Evolutionary conservation across 35 echinoderm and acorn worm species (phyloP).

Genomic region (Apostichopus parvimensis): DNA sequence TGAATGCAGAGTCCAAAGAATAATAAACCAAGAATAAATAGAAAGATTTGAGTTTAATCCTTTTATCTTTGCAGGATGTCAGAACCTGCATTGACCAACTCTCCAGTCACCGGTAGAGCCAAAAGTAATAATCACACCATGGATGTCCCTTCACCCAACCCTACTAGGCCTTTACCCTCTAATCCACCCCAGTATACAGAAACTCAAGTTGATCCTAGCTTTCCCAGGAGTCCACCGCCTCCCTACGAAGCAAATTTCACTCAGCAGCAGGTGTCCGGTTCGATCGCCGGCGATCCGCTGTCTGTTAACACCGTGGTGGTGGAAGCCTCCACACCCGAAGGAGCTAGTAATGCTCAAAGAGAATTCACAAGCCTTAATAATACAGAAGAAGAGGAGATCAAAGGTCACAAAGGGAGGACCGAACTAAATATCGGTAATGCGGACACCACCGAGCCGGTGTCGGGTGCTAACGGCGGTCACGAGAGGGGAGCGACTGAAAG

Average conservation of each 20-base stretch:
- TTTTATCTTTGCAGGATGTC: slow-evolving; percentile 6
- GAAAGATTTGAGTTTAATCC: neutral
- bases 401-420: slow-evolving; percentile 4
- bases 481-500: neutral
- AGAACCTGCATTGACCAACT: slow-evolving; percentile 23
- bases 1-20: no score
- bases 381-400: neutral
- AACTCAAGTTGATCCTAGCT: slow-evolving; percentile 40
- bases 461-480: neutral
- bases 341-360: neutral
- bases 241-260: slow-evolving; percentile 51
- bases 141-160: neutral
- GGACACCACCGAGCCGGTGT: neutral
- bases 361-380: slow-evolving; percentile 9
- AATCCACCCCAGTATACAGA: slow-evolving; percentile 36
- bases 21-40: no score
- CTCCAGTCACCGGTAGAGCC: neutral
- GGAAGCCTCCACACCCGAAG: neutral
- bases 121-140: neutral
- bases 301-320: neutral
- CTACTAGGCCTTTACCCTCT: neutral
- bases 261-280: neutral
- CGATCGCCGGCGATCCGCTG: neutral
- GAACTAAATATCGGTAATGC: neutral
- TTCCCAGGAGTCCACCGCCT: slow-evolving; percentile 55